Percentiles rank a stretch among this genome's conserved stretches.
phyloP scores from a whole-genome alignment of 2,888 invertebrate genomes.

The Sesia apiformis region DNA sequence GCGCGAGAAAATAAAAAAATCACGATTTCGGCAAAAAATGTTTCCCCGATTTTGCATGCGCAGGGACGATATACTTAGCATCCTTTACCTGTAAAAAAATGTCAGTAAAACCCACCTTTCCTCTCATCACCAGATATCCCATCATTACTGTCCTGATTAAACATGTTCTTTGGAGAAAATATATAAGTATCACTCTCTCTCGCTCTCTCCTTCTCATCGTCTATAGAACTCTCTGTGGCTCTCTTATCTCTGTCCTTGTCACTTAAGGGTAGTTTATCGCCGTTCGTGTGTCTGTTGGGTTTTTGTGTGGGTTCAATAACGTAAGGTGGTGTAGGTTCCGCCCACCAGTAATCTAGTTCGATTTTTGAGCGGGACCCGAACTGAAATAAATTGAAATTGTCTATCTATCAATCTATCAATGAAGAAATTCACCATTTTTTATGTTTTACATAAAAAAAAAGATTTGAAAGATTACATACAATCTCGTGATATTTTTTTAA shows the following conservation, averaged over 20 bases:
- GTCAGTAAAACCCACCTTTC: conserved; percentile 32
- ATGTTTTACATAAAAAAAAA: too few species aligned
- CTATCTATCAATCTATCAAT: not conserved
- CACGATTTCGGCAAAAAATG: too few species aligned
- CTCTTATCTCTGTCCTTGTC: conserved; percentile 20
- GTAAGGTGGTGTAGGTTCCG: conserved; percentile 65
- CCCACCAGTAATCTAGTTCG: conserved; percentile 87
- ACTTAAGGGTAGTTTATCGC: conserved; percentile 13
- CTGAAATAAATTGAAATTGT: conserved; percentile 44
- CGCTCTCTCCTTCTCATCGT: conserved; percentile 38
- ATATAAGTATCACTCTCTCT: conserved; percentile 48
- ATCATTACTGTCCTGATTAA: conserved; percentile 62
- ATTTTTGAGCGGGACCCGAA: conserved; percentile 84
- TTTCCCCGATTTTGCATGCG: too few species aligned
- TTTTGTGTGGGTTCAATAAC: conserved; percentile 16
- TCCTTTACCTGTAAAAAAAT: not conserved
- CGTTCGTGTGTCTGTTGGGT: conserved; percentile 15
- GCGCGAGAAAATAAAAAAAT: too few species aligned
- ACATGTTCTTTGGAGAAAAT: conserved; percentile 54
- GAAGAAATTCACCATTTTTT: too few species aligned
- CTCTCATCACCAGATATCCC: conserved; percentile 62
- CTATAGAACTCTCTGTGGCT: conserved; percentile 31
- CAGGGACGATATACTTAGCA: too few species aligned
- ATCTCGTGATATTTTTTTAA: too few species aligned
- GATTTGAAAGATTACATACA: too few species aligned